Percentiles rank a stretch among this genome's conserved stretches.
Conservation (phyloP, 2,113 vertebrate genomes). For the Entelurus aequoreus region DNA sequence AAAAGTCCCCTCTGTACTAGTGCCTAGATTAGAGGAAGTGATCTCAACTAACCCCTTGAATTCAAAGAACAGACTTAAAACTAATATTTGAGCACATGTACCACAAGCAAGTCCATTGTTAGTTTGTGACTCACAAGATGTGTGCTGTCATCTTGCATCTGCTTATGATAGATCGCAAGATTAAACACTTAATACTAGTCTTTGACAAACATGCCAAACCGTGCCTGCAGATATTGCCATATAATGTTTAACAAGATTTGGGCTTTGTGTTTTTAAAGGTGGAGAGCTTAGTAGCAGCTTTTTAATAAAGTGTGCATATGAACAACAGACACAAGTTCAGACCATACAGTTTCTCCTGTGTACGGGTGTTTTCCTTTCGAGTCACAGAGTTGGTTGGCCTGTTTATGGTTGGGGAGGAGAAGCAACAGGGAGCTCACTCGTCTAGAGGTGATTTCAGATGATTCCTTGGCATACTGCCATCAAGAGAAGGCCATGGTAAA, state of each 20-base stretch:
- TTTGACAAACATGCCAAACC: conserved; percentile 46
- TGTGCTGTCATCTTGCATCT: conserved; percentile 50
- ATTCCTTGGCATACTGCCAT: conserved; percentile 71
- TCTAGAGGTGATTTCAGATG: conserved; percentile 61
- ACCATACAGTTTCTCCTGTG: conserved; percentile 27
- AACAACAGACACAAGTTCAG: conserved; percentile 19
- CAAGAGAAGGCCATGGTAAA: conserved; percentile 74
- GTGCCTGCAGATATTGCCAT: conserved; percentile 30
- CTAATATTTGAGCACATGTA: conserved; percentile 69
- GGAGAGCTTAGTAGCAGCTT: not conserved
- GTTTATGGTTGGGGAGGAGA: conserved; percentile 18
- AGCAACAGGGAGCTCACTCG: conserved; percentile 29
- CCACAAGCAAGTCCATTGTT: conserved; percentile 64
- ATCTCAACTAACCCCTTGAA: conserved; percentile 63
- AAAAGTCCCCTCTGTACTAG: conserved; percentile 57
- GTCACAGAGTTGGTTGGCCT: conserved; percentile 24
- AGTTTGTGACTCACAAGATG: conserved; percentile 55
- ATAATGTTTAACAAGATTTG: conserved; percentile 22
- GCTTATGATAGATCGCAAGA: conserved; percentile 50
- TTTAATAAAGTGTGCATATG: conserved; percentile 26
- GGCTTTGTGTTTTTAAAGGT: conserved; percentile 25
- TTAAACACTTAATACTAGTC: conserved; percentile 44
- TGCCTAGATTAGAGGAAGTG: conserved; percentile 57
- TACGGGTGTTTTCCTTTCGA: conserved; percentile 11
- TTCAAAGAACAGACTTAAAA: conserved; percentile 65